phyloP scores from a whole-genome alignment of 2,888 invertebrate species.

The Noctua pronuba region DNA sequence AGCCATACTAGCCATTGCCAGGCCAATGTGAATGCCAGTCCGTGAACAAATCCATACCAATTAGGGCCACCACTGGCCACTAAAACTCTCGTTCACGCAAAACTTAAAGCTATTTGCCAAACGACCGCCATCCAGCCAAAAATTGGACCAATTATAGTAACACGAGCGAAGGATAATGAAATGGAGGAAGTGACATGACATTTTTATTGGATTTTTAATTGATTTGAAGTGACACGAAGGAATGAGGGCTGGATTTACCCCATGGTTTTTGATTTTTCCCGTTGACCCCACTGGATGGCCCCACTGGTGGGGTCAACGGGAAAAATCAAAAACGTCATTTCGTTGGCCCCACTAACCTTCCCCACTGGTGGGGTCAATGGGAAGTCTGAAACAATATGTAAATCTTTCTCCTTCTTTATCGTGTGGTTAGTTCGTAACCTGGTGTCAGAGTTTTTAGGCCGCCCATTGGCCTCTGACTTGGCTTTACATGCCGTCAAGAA shows the following conservation, averaged over 20 bases:
- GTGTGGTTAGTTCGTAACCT: too few species aligned
- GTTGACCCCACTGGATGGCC: too few species aligned
- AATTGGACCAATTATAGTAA: conserved; percentile 71
- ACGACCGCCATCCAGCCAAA: conserved; percentile 72
- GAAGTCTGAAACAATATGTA: too few species aligned
- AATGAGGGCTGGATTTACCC: not conserved
- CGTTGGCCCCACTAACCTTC: too few species aligned
- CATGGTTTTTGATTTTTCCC: too few species aligned
- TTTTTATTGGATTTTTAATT: not conserved
- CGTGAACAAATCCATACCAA: conserved; percentile 62
- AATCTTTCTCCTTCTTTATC: too few species aligned
- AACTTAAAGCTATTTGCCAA: conserved; percentile 76
- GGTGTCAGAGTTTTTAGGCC: too few species aligned
- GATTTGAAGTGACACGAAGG: not conserved
- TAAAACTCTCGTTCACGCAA: conserved; percentile 70
- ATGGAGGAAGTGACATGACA: conserved; percentile 38
- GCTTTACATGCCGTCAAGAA: too few species aligned
- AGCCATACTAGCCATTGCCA: conserved; percentile 8
- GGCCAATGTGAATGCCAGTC: conserved; percentile 17
- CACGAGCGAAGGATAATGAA: conserved; percentile 44
- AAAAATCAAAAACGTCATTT: too few species aligned
- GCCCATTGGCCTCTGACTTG: too few species aligned
- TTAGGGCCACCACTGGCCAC: conserved; percentile 68
- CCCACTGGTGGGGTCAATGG: too few species aligned
- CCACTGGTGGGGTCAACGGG: too few species aligned